A percentile compares a stretch with the other conserved stretches of the same genome.
These are phyloP conservation scores for Anthophora plumipes DNA, from an alignment of 2,888 invertebrate species.

Conservation along the genomic window DNA sequence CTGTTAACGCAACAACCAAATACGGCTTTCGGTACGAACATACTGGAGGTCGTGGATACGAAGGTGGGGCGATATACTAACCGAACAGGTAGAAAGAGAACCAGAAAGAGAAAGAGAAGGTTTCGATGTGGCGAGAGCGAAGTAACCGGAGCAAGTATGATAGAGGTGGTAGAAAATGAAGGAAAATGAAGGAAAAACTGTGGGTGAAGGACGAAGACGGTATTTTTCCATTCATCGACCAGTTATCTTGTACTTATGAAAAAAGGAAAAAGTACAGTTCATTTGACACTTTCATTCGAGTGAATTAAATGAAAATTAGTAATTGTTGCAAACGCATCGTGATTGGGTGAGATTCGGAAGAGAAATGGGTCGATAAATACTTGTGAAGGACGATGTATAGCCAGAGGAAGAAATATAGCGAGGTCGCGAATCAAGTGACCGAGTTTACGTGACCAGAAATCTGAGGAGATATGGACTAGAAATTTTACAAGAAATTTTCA, in stretches of 20 bases:
- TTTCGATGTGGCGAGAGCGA: neutral
- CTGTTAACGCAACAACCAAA: conserved; percentile 56
- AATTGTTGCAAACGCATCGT: neutral
- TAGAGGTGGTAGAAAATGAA: neutral
- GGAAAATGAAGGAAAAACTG: neutral
- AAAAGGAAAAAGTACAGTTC: neutral
- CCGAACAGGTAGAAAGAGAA: conserved; percentile 30
- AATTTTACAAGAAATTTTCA: too few relatives aligned
- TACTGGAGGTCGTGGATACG: conserved; percentile 36
- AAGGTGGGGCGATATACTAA: conserved; percentile 47
- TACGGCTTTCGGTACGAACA: conserved; percentile 55
- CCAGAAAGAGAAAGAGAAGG: neutral
- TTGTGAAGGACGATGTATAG: too few relatives aligned
- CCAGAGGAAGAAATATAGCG: too few relatives aligned
- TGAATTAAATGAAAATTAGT: too few relatives aligned
- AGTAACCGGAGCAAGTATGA: neutral
- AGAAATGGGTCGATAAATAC: neutral
- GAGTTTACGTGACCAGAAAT: too few relatives aligned
- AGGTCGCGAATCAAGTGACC: too few relatives aligned
- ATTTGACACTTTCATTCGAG: neutral
- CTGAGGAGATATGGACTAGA: too few relatives aligned
- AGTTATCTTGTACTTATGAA: too few relatives aligned
- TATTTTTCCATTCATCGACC: too few relatives aligned
- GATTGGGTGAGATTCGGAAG: neutral
- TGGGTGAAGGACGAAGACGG: neutral